These are phyloP conservation scores for Anarhynchus alexandrinus DNA, from an alignment of 2,113 vertebrate species.

Conservation along the genomic window DNA sequence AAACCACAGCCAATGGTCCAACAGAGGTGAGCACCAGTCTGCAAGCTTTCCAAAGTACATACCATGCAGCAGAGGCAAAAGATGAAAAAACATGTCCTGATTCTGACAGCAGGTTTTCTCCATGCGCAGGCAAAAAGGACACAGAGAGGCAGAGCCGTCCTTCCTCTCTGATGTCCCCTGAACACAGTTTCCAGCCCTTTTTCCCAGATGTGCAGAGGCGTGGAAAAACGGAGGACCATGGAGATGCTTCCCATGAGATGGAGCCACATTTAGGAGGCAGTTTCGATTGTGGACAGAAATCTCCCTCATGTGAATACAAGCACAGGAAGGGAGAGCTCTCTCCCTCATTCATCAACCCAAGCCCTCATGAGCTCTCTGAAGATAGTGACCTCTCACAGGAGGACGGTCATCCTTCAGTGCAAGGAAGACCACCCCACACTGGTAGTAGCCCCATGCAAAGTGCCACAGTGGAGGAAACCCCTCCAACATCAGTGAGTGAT, in stretches of 20 bases:
- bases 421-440: slow-evolving; percentile 71
- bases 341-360: slow-evolving; percentile 93
- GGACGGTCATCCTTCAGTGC: slow-evolving; percentile 75
- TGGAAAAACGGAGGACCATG: slow-evolving; percentile 64
- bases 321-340: slow-evolving; percentile 88
- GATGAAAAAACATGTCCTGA: slow-evolving; percentile 48
- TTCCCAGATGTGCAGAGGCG: slow-evolving; percentile 66
- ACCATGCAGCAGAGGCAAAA: slow-evolving; percentile 39
- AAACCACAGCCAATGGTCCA: slow-evolving; percentile 80
- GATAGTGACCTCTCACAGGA: slow-evolving; percentile 86
- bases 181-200: slow-evolving; percentile 76
- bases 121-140: slow-evolving; percentile 73
- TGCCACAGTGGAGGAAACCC: slow-evolving; percentile 84
- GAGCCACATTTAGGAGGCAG: slow-evolving; percentile 68
- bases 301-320: slow-evolving; percentile 78
- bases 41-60: slow-evolving; percentile 21
- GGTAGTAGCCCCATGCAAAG: slow-evolving; percentile 53
- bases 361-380: slow-evolving; percentile 82
- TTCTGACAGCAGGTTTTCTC: slow-evolving; percentile 42
- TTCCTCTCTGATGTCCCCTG: slow-evolving; percentile 81
- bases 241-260: slow-evolving; percentile 75
- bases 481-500: slow-evolving; percentile 92
- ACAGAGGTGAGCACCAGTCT: slow-evolving; percentile 78
- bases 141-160: slow-evolving; percentile 81
- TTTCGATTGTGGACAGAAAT: slow-evolving; percentile 71